Conservation (phyloP, 2,888 invertebrate species). For the Oeneis ivallda region DNA sequence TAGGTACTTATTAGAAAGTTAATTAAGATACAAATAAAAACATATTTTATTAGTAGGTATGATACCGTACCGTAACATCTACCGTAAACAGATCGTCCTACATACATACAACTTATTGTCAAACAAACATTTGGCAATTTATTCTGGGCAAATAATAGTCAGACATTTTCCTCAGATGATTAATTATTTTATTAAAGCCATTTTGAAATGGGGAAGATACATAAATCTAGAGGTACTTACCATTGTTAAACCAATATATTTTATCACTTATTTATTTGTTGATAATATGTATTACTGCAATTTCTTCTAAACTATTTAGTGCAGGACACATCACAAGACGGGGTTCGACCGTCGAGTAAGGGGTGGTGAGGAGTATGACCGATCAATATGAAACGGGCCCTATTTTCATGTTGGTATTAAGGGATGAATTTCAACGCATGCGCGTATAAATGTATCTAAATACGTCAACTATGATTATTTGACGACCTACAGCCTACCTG, state of each 20-base stretch:
- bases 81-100: too few species aligned
- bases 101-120: too few species aligned
- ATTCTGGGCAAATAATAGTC: too few species aligned
- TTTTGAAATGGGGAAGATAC: too few species aligned
- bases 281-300: background rate
- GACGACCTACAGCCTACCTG: too few species aligned
- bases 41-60: too few species aligned
- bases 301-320: background rate
- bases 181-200: too few species aligned
- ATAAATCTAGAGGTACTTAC: background rate
- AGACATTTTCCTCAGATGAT: too few species aligned
- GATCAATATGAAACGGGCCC: background rate
- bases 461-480: background rate
- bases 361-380: background rate
- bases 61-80: too few species aligned
- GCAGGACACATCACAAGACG: background rate
- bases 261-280: background rate
- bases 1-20: too few species aligned
- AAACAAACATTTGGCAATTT: too few species aligned
- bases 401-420: conserved; percentile 13
- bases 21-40: too few species aligned
- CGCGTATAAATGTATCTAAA: background rate
- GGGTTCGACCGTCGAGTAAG: background rate
- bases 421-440: conserved; percentile 14
- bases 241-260: background rate